Evolutionary conservation across 2,888 invertebrate species (phyloP).

Genomic region (Stenurella melanura): DNA sequence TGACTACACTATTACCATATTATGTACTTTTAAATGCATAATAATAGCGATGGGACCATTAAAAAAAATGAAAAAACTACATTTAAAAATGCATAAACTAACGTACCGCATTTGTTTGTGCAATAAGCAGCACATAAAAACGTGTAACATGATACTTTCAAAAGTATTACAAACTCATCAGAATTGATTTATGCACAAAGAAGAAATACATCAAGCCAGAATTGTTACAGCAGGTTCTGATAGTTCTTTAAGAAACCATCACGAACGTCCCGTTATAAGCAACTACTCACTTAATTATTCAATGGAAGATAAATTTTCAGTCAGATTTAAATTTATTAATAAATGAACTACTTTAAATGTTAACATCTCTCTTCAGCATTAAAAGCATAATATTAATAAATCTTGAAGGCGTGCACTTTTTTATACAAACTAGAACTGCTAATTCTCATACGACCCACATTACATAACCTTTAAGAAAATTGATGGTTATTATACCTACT

Average conservation of each 20-base stretch:
- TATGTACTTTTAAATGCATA: too few species aligned
- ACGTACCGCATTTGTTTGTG: constrained; percentile 5
- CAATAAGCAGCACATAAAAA: constrained; percentile 12
- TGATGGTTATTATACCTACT: neutral
- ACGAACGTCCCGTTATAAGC: constrained; percentile 45
- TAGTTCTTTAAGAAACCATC: constrained; percentile 38
- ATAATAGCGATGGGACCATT: too few species aligned
- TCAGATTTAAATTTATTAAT: constrained; percentile 29
- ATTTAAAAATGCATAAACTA: neutral
- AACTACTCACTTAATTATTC: constrained; percentile 43
- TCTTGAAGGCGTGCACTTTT: constrained; percentile 14
- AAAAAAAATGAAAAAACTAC: neutral
- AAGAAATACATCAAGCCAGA: constrained; percentile 38
- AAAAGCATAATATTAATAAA: neutral
- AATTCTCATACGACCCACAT: neutral
- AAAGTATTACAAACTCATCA: constrained; percentile 29
- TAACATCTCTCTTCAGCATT: constrained; percentile 2
- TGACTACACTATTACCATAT: too few species aligned
- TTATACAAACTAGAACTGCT: neutral
- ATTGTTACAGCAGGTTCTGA: constrained; percentile 43
- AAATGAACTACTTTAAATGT: constrained; percentile 27
- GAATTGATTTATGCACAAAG: constrained; percentile 35
- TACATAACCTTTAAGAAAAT: neutral
- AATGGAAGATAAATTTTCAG: constrained; percentile 36
- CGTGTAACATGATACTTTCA: constrained; percentile 13